Percentiles rank a stretch among this genome's conserved stretches.
phyloP scores from a whole-genome alignment of 2,888 invertebrate species.

The Plutella xylostella region DNA sequence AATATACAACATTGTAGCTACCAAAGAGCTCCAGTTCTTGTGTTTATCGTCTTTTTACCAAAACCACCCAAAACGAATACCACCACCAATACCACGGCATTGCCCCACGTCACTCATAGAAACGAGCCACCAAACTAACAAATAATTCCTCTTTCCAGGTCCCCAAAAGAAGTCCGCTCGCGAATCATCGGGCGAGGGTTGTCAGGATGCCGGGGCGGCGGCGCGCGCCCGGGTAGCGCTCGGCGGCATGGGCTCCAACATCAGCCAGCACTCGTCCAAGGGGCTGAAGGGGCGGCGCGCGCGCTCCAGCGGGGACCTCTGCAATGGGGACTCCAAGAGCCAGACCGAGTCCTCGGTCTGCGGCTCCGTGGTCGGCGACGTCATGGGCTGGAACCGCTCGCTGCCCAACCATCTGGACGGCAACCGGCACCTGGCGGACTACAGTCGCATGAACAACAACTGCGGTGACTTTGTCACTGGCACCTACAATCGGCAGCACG shows the following conservation, averaged over 20 bases:
- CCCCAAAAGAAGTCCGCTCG: neutral
- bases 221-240: slow-evolving; percentile 49
- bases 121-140: too few species aligned
- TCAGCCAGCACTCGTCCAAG: slow-evolving; percentile 81
- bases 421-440: slow-evolving; percentile 67
- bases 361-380: slow-evolving; percentile 61
- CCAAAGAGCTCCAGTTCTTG: too few species aligned
- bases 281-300: slow-evolving; percentile 78
- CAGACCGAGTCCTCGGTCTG: slow-evolving; percentile 63
- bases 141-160: slow-evolving; percentile 1
- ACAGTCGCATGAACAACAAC: slow-evolving; percentile 69
- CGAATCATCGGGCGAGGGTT: slow-evolving; percentile 1
- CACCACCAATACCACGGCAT: too few species aligned
- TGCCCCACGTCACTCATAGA: too few species aligned
- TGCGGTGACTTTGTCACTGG: slow-evolving; percentile 50
- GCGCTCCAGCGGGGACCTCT: slow-evolving; percentile 80
- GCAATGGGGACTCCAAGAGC: slow-evolving; percentile 70
- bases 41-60: too few species aligned
- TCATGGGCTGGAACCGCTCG: slow-evolving; percentile 69
- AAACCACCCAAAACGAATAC: too few species aligned
- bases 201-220: slow-evolving; percentile 37
- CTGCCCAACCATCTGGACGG: slow-evolving; percentile 78
- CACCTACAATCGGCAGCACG: slow-evolving; percentile 51
- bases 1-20: too few species aligned
- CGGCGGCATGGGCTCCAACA: slow-evolving; percentile 81